Base-by-base conservation (phyloP, 2,888 invertebrate genomes). In the Platypus cylindrus region DNA sequence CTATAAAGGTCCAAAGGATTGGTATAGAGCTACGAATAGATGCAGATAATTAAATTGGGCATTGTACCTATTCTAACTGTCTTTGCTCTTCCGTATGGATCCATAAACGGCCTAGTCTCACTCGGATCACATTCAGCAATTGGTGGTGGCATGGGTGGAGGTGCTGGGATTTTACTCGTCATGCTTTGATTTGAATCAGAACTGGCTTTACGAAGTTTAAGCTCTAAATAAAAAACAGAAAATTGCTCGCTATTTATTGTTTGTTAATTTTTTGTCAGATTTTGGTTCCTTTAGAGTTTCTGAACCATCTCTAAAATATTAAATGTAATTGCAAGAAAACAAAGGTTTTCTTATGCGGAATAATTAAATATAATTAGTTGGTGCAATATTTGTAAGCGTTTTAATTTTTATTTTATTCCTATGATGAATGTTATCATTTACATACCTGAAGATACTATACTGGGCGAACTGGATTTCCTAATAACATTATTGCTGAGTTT, bases 21-120 rank as follows among this genome's bases (percentile, higher is more conserved):
- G 12, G 12, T n/a, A 9, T 24, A 24, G 24, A 24, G 12, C 4
- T 11, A n/a, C n/a, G 3, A 4, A 24, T 4, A 24, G 4, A 12
- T 24, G 3, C 11, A 20, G 20, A 20, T 4, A 11, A 11, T 24
- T n/a, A 24, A 3, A 12, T 24, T 5, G 3, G 15, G 15, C 23
- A 28, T 7, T 3, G 34, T 39, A 30, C 50, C 94, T 34, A 95
- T 93, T 17, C 93, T 68, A 0, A 94, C 91, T 0, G 93, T 94
- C 55, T 93, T 90, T 0, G 93, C 93, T 16, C 93, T 66, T 1
- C 91, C 90, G 51, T 90, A 90, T 0, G 89, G 89, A 58, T 90
- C 89, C 48, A 90, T 67, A 54, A 89, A 89, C 1, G 84, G 85
- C 5, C 86, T 66, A 0, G 75, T 74, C 54, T 84, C 86, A 0